phyloP scores from a whole-genome alignment of 2,888 invertebrate genomes.

The Carpatolechia fugitivella region DNA sequence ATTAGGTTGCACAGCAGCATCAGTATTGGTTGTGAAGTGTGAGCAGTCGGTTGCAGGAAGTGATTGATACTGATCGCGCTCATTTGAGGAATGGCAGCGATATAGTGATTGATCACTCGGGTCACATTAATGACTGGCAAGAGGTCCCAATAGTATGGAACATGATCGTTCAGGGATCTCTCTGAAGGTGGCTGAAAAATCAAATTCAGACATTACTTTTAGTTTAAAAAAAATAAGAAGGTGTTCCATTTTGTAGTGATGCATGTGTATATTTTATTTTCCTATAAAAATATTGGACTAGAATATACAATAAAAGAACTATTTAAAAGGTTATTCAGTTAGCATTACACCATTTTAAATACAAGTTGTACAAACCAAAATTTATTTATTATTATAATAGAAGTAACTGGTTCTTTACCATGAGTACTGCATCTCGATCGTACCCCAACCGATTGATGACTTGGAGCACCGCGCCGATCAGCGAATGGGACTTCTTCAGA shows the following conservation, averaged over 20 bases:
- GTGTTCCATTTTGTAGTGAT: no score
- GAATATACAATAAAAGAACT: no score
- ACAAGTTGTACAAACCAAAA: no score
- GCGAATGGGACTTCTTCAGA: constrained; percentile 52
- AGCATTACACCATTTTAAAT: no score
- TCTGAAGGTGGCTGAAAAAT: constrained; percentile 48
- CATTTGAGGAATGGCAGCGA: constrained; percentile 43
- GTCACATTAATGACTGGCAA: constrained; percentile 63
- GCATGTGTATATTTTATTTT: no score
- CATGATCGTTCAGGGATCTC: constrained; percentile 51
- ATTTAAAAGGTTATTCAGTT: no score
- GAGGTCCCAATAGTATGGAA: constrained; percentile 59
- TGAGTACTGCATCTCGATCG: constrained; percentile 50
- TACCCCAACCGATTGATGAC: constrained; percentile 58
- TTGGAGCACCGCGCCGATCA: constrained; percentile 57
- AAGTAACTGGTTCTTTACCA: no score
- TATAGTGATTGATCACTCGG: constrained; percentile 51
- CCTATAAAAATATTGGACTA: no score
- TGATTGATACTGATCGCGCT: constrained; percentile 40
- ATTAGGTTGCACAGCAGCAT: constrained; percentile 52
- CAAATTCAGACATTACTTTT: no score
- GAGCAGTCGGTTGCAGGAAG: constrained; percentile 53
- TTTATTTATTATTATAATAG: no score
- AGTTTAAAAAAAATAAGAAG: no score
- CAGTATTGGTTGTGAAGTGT: constrained; percentile 48